Base-by-base conservation (phyloP, 2,113 vertebrate genomes). In the Oryzias woworae region DNA sequence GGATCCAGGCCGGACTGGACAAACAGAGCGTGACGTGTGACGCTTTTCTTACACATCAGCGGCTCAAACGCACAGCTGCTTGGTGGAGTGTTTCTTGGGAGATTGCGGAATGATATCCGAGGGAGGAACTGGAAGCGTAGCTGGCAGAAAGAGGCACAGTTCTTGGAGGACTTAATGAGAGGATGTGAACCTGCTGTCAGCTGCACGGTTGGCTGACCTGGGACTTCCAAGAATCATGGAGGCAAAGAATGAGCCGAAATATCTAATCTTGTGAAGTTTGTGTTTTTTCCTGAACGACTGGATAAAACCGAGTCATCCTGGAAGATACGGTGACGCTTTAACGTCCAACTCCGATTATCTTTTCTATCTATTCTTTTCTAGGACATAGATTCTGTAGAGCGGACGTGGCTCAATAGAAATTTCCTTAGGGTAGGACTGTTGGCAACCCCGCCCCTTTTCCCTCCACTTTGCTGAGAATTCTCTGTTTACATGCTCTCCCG, bases 111-210 rank as follows among this genome's bases (percentile, higher is more conserved):
- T 22, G 31, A 54, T 65, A 66, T 63, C 56, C 45, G 26, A 20
- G 50, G 61, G 58, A 28, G 54, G 46, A 51, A 44, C 44, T 36
- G 59, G 47, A 58, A 70, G 36, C 2, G 4, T 28, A 28, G 26
- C 26, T 28, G 26, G 26, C 26, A 50, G 49, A 7, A 51, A 72
- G 81, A 57, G 81, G 75, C 86, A n/a, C 15, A 10, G 28, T 59
- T 43, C 73, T 80, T 75, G 75, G 79, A 67, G 75, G 8, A 56
- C 49, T 49, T 67, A 62, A 57, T 80, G 71, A 46, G 50, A 78
- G 87, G 78, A 81, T 82, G 86, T 76, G 76, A 80, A 73, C 76
- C 81, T 81, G 88, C 72, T 77, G 83, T 85, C 75, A 82, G 80
- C 80, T 73, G 72, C 36, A 71, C 12, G 73, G 61, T 81, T 71